Percentiles rank a stretch among this genome's conserved stretches.
Evolutionary conservation across 2,113 vertebrate genomes (phyloP).

Genomic region (Lycaon pictus): DNA sequence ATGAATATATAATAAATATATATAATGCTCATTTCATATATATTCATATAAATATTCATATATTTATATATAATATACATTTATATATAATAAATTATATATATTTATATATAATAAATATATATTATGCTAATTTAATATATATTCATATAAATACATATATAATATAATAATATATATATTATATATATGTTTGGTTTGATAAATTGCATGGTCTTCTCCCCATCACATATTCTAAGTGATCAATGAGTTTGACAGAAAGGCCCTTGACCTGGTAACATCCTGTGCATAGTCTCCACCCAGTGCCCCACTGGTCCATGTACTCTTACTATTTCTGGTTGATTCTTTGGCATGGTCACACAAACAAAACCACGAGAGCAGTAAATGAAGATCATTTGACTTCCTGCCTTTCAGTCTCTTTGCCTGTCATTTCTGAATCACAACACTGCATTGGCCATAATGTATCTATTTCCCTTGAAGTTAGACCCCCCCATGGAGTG

Average conservation of each 20-base stretch:
- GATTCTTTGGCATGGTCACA: too few relatives aligned
- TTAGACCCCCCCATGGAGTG: fast-evolving
- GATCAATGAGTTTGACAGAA: fast-evolving
- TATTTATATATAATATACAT: too few relatives aligned
- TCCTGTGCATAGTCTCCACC: fast-evolving
- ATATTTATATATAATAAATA: too few relatives aligned
- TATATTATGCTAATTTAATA: too few relatives aligned
- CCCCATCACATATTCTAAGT: fast-evolving
- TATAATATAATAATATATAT: too few relatives aligned
- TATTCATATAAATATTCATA: too few relatives aligned
- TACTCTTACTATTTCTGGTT: fast-evolving
- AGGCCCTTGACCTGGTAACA: background rate
- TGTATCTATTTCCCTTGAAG: background rate
- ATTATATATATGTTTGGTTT: background rate
- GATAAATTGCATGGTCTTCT: fast-evolving
- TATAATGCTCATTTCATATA: too few relatives aligned
- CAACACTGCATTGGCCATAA: fast-evolving
- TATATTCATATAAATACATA: too few relatives aligned
- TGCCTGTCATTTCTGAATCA: background rate
- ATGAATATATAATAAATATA: too few relatives aligned
- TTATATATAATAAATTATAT: too few relatives aligned
- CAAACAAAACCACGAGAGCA: background rate
- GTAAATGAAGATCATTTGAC: fast-evolving
- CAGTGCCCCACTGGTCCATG: fast-evolving
- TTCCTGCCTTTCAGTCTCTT: too few relatives aligned